phyloP scores from a whole-genome alignment of 2,797 vertebrate genomes.

The Eremophila alpestris region DNA sequence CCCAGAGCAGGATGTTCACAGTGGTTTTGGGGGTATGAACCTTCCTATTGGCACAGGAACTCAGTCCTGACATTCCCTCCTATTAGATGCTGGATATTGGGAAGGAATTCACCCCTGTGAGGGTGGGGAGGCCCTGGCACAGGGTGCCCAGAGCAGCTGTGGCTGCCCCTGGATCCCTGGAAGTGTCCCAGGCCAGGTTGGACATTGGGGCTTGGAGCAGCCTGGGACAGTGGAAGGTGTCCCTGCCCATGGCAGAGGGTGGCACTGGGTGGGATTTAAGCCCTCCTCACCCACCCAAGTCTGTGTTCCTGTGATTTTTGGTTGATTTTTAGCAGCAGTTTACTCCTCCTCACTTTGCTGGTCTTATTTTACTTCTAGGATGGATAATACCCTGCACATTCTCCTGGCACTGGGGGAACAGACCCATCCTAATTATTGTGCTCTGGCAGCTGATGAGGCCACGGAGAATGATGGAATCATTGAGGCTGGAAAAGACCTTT shows the following conservation, averaged over 20 bases:
- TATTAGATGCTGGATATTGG: neutral
- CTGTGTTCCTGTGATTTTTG: neutral
- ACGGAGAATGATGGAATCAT: neutral
- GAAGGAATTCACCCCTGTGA: rapidly evolving
- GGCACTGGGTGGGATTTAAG: neutral
- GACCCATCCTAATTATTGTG: neutral
- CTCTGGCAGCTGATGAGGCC: neutral
- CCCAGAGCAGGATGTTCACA: neutral
- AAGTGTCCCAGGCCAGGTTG: rapidly evolving
- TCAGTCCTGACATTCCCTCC: neutral
- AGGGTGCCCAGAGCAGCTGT: neutral
- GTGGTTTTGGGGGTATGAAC: neutral
- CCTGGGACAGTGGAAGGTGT: neutral
- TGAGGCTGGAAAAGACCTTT: neutral
- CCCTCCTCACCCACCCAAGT: rapidly evolving
- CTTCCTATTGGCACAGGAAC: neutral
- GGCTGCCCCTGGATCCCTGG: neutral
- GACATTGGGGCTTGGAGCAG: neutral
- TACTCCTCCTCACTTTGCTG: neutral
- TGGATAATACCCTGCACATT: neutral
- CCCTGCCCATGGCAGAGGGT: neutral
- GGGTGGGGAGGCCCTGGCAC: neutral
- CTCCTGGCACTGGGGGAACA: rapidly evolving
- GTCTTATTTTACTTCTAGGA: neutral
- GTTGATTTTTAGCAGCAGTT: neutral